These are phyloP conservation scores for Pantherophis vulpinus DNA, from an alignment of 2,797 vertebrate species.

Conservation along the genomic window DNA sequence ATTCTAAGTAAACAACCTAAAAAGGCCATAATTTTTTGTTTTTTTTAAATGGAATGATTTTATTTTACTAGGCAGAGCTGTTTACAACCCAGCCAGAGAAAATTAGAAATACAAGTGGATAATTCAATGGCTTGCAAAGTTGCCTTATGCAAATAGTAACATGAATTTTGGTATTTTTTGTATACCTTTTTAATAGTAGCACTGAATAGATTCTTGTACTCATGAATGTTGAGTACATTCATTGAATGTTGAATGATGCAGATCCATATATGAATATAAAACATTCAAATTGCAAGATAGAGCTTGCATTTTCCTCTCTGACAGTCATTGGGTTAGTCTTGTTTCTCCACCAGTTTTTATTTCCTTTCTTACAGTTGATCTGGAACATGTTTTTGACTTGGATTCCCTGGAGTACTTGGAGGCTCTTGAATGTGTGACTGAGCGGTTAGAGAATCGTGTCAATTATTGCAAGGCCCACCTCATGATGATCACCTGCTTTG, in stretches of 20 bases:
- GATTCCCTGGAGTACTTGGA: constrained; percentile 91
- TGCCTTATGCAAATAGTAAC: not conserved
- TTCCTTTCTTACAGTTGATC: constrained; percentile 76
- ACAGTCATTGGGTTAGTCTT: not conserved
- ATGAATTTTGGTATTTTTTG: not conserved
- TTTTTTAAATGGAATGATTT: not conserved
- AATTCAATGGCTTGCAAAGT: not conserved
- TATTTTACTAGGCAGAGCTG: not conserved
- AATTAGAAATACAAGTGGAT: not conserved
- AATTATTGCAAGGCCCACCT: constrained; percentile 89
- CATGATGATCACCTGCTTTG: constrained; percentile 93
- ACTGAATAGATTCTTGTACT: not conserved
- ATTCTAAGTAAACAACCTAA: not conserved
- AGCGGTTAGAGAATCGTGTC: constrained; percentile 83
- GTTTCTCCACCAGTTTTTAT: not conserved
- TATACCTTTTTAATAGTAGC: not conserved
- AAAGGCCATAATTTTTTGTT: not conserved
- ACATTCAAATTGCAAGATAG: not conserved
- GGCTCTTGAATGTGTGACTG: constrained; percentile 84
- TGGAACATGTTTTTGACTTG: constrained; percentile 88
- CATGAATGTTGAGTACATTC: not conserved
- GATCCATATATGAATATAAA: not conserved
- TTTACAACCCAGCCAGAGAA: not conserved
- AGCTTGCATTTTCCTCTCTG: not conserved
- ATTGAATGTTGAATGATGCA: not conserved